A percentile compares a stretch with the other conserved stretches of the same genome.
These are phyloP conservation scores for Pristis pectinata DNA, from an alignment of 2,797 vertebrate species.

Conservation along the genomic window DNA sequence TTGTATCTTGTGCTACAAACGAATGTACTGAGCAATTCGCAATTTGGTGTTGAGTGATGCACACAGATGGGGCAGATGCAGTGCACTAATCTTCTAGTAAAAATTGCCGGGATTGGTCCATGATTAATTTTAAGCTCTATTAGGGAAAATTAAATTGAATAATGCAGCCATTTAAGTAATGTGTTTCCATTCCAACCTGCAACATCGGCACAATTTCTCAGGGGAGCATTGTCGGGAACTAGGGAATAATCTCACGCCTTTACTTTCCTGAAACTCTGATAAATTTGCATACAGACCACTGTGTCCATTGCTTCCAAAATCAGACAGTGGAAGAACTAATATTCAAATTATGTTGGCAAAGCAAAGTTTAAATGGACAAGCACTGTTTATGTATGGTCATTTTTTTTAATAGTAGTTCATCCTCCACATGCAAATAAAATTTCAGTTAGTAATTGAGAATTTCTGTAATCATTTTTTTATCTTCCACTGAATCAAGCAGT, in stretches of 20 bases:
- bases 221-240: slow-evolving; percentile 15
- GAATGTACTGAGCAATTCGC: background rate
- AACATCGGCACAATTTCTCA: slow-evolving; percentile 14
- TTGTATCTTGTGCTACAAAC: background rate
- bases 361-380: background rate
- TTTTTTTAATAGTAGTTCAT: background rate
- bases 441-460: background rate
- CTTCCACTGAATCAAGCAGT: background rate
- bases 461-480: background rate
- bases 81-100: slow-evolving; percentile 14
- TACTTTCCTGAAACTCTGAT: slow-evolving; percentile 8
- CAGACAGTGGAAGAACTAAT: background rate
- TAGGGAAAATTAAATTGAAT: slow-evolving; percentile 14
- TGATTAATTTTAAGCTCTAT: slow-evolving; percentile 22
- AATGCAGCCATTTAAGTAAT: slow-evolving; percentile 17
- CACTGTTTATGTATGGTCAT: background rate
- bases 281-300: background rate
- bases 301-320: slow-evolving; percentile 14
- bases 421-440: background rate
- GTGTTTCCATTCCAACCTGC: slow-evolving; percentile 13
- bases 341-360: background rate
- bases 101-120: background rate
- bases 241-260: slow-evolving; percentile 5
- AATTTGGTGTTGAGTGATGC: no score
- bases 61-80: background rate